Conservation (phyloP, 2,797 vertebrate genomes). For the Alca torda region DNA sequence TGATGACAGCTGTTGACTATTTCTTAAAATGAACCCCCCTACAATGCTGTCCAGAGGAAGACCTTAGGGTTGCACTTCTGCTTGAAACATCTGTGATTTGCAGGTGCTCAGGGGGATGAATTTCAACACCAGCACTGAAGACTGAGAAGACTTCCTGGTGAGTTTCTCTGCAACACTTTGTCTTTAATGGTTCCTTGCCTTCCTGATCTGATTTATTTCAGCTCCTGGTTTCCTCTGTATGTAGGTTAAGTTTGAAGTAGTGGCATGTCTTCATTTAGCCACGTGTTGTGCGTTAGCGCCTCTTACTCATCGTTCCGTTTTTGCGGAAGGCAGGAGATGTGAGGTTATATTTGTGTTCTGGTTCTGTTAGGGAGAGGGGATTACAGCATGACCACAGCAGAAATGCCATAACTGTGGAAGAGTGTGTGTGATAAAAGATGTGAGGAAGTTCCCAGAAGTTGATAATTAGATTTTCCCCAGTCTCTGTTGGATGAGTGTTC, state of each 20-base stretch:
- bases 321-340: neutral
- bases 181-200: neutral
- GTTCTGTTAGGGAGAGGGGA: rapidly evolving
- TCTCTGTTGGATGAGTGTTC: neutral
- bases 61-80: neutral
- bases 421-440: neutral
- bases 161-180: no score
- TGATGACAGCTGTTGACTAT: no score
- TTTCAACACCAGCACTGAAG: neutral
- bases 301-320: neutral
- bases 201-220: neutral
- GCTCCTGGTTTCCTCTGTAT: neutral
- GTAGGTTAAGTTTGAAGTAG: no score
- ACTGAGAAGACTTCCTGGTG: neutral
- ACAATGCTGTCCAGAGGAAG: rapidly evolving
- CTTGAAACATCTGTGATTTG: neutral
- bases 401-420: neutral
- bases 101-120: neutral
- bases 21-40: no score
- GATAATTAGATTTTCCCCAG: neutral
- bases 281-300: no score
- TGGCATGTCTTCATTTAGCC: no score
- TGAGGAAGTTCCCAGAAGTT: neutral
- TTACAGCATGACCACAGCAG: neutral
- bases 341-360: neutral